Evolutionary conservation across 2,888 invertebrate genomes (phyloP), one percentile per base, ranked within the genome.

Genomic region (Trachelus stipa): DNA sequence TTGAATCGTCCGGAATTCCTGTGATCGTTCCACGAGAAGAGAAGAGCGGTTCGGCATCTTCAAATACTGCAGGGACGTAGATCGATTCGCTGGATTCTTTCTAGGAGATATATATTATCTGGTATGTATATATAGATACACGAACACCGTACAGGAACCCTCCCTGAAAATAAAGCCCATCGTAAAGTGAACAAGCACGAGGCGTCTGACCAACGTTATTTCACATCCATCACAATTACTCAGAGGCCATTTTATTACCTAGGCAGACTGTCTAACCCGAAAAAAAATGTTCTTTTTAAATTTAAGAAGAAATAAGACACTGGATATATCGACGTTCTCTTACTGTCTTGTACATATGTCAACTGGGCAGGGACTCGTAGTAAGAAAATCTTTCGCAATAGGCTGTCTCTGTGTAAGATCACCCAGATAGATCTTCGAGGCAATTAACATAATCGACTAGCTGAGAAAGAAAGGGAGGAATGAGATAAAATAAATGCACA

Each of bases 381-480:
- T 56, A 56, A 56, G 56, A 23, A 56, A 56, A 56, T 56, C 56
- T 56, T 56, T 56, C 56, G 56, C 56, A 56, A 56, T 9, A 23
- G 23, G 2, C 23, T 23, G 40, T 40, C 40, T 15, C 56, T 9
- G 56, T 23, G 23, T 23, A 56, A 23, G 56, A 56, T 56, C 79
- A 81, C 77, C 77, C 73, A 81, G 77, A 82, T 82, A 82, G 74
- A 78, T 76, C 40, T 74, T 34, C 82, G 77, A 76, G 77, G 79
- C 78, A 78, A 81, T 80, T 81, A 82, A 79, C 69, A 69, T 35
- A 74, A 34, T 69, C 37, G 74, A 80, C 56, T 56, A 56, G 56
- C 56, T 56, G 71, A 74, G 74, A 73, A 78, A 78, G 71, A 73
- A 40, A 73, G 77, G 56, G 23, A 56, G 23, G 56, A 56, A 56